Evolutionary conservation across 1,140 invertebrate species (phyloP), one percentile per base, ranked within the genome.

Genomic region (Eulimnadia texana): DNA sequence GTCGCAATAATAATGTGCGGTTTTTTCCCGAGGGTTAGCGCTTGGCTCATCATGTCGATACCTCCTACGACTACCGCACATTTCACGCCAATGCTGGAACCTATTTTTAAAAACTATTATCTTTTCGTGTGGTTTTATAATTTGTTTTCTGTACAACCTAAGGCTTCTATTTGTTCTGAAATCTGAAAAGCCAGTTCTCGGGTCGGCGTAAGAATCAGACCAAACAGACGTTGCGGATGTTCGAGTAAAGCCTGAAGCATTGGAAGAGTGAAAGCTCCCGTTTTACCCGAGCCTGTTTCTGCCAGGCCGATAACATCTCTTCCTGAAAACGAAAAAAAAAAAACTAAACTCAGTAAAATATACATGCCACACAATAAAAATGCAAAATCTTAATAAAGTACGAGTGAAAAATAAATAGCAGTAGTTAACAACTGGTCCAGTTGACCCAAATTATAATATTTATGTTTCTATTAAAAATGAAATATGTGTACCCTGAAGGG

Each of bases 281-380:
- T 99, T 77, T 99, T 99, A 16, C 96, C 95, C 3, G 93, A 98
- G 6, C 96, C 94, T 2, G 95, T 99, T 77, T 98, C 94, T 1
- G 95, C 94, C 55, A 98, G 74, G 20, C 93, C 95, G 69, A 99
- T 97, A 0, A 98, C 81, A 77, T 99, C 95, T 75, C 88, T 88
- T 9, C 83, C 84, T 84, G 65, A 13, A 66, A 65, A 62, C 23
- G 58, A 64, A 65, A 23, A 50, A 62, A 51, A 29, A 52, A n/a
- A n/a, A n/a, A n/a, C n/a, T n/a, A n/a, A n/a, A n/a, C n/a, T 20
- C 10, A 28, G 29, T 55, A 61, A 63, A 55, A 19, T 28, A 27
- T 3, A 47, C n/a, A 28, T 62, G 55, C 42, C 28, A 59, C 33
- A 2, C 2, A 33, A 53, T 33, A 57, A 33, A 10, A 28, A 33